Conservation (phyloP, 2,797 vertebrate genomes). For the Nasua narica region DNA sequence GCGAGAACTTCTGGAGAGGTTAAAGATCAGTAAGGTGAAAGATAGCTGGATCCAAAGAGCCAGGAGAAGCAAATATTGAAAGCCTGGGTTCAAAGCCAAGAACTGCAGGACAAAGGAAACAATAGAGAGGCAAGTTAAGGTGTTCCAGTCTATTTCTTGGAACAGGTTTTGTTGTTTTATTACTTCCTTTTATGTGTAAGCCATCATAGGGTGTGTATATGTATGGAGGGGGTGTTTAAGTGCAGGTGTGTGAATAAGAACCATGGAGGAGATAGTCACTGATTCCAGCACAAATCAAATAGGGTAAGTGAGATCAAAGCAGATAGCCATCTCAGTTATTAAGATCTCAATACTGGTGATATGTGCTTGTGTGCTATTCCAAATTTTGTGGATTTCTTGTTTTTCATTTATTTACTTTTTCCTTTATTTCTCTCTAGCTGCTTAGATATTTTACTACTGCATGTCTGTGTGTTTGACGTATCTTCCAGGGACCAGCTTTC, state of each 20-base stretch:
- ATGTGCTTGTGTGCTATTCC: neutral
- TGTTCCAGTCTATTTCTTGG: neutral
- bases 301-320: neutral
- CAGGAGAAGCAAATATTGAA: neutral
- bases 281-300: neutral
- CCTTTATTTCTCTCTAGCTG: neutral
- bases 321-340: neutral
- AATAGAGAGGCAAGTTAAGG: neutral
- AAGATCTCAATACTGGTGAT: neutral
- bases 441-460: neutral
- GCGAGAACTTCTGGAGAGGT: neutral
- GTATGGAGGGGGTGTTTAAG: neutral
- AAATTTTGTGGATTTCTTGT: neutral
- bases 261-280: neutral
- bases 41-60: neutral
- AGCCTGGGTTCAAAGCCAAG: neutral
- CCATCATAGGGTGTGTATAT: neutral
- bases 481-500: neutral
- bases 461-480: neutral
- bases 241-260: neutral
- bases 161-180: conserved; percentile 40
- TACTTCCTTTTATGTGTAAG: neutral
- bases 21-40: neutral
- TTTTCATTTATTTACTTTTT: neutral
- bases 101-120: neutral